Percentiles rank a stretch among this genome's conserved stretches.
These are phyloP conservation scores for Leptarthrus brevirostris DNA, from an alignment of 2,888 invertebrate species.

Conservation along the genomic window DNA sequence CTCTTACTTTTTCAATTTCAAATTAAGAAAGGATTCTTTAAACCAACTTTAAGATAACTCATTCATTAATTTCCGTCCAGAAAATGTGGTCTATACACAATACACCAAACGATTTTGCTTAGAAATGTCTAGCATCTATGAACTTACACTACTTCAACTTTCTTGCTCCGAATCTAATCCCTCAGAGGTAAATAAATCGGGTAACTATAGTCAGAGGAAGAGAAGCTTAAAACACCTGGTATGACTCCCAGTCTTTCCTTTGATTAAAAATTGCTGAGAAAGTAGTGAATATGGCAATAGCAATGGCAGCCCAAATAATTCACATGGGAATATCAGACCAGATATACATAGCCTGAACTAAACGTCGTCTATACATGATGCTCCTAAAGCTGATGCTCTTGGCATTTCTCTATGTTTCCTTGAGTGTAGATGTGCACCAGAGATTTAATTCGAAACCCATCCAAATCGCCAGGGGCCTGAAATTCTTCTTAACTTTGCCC, in stretches of 20 bases:
- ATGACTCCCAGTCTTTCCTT: conserved; percentile 9
- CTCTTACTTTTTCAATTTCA: too few species aligned
- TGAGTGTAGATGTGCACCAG: conserved; percentile 61
- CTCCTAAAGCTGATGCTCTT: conserved; percentile 44
- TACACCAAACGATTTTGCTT: too few species aligned
- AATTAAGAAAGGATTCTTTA: too few species aligned
- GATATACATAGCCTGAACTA: conserved; percentile 20
- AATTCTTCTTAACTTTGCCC: conserved; percentile 65
- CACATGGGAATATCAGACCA: conserved; percentile 38
- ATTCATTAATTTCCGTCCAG: too few species aligned
- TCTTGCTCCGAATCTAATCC: too few species aligned
- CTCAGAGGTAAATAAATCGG: too few species aligned
- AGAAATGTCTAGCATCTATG: too few species aligned
- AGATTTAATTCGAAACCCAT: conserved; percentile 61
- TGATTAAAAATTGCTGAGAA: conserved; percentile 35
- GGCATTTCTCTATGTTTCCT: conserved; percentile 44
- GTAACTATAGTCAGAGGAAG: too few species aligned
- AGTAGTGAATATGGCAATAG: conserved; percentile 39
- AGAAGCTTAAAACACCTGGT: conserved; percentile 18
- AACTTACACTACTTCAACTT: too few species aligned
- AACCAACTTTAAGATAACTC: too few species aligned
- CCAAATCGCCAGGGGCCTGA: conserved; percentile 60
- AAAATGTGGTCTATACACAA: too few species aligned
- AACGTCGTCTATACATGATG: conserved; percentile 19
- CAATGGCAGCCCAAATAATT: conserved; percentile 30